Conservation (phyloP, 2,113 vertebrate genomes). For the Colinus virginianus region DNA sequence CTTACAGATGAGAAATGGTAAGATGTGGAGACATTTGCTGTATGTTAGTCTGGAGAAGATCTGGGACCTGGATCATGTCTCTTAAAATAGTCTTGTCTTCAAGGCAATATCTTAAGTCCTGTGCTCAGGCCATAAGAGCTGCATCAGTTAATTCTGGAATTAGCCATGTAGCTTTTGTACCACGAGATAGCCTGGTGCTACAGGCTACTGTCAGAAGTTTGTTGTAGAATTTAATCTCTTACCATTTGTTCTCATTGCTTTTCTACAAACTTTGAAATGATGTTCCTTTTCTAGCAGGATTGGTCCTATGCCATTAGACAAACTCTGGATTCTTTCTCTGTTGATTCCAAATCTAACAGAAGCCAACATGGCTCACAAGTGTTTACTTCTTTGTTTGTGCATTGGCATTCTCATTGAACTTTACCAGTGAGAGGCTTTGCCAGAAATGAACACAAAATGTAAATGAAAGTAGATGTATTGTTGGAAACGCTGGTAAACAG, state of each 20-base stretch:
- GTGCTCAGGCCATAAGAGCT: background rate
- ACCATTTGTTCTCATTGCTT: background rate
- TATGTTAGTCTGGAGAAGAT: background rate
- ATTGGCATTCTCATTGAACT: slow-evolving; percentile 18
- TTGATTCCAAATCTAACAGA: slow-evolving; percentile 34
- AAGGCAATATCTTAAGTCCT: background rate
- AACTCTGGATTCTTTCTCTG: slow-evolving; percentile 5
- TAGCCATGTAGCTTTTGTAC: background rate
- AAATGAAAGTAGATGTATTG: slow-evolving; percentile 56
- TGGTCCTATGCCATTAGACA: background rate
- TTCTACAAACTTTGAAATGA: background rate
- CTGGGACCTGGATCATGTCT: background rate
- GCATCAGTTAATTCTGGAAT: background rate
- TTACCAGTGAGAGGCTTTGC: slow-evolving; percentile 16
- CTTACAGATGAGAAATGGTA: background rate
- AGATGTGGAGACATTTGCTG: background rate
- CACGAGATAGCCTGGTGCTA: background rate
- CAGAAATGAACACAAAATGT: slow-evolving; percentile 32
- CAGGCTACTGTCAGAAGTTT: background rate
- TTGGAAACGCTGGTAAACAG: slow-evolving; percentile 53
- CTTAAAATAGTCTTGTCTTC: background rate
- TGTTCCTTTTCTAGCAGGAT: background rate
- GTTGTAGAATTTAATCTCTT: background rate
- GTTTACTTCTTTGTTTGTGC: slow-evolving; percentile 55
- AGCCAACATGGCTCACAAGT: background rate